Evolutionary conservation across 1,140 invertebrate genomes (phyloP).

Genomic region (Heliconius congener): DNA sequence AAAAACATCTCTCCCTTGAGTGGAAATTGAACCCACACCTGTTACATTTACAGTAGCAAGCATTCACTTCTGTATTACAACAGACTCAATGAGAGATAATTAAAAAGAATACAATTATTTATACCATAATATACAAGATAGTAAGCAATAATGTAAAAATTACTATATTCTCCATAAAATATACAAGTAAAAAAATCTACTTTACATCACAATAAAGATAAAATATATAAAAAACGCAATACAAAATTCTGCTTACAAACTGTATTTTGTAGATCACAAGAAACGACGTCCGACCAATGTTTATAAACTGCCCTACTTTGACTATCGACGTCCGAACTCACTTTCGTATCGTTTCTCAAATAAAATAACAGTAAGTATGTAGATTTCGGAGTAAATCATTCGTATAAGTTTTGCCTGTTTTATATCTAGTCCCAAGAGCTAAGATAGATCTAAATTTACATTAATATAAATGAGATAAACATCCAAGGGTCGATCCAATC

Average conservation of each 20-base stretch:
- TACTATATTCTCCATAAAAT: background rate
- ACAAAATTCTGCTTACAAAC: background rate
- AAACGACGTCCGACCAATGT: slow-evolving; percentile 1
- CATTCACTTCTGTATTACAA: too few species aligned
- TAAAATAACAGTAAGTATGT: background rate
- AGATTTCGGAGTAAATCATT: slow-evolving; percentile 1
- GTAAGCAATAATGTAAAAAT: too few species aligned
- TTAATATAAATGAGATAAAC: too few species aligned
- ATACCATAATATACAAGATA: too few species aligned
- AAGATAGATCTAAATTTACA: background rate
- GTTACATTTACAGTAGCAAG: too few species aligned
- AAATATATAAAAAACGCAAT: background rate
- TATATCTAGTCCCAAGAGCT: background rate
- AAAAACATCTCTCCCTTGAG: too few species aligned
- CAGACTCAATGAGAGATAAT: too few species aligned
- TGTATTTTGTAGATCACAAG: background rate
- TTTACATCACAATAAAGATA: background rate
- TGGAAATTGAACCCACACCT: too few species aligned
- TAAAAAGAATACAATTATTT: too few species aligned
- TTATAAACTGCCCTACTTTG: slow-evolving; percentile 8
- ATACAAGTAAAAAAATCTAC: background rate
- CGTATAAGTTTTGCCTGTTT: background rate
- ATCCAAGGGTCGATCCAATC: too few species aligned
- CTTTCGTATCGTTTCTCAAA: background rate
- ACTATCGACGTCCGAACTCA: slow-evolving; percentile 8